phyloP scores from a whole-genome alignment of 2,888 invertebrate genomes.

The Ernsta delagoae region DNA sequence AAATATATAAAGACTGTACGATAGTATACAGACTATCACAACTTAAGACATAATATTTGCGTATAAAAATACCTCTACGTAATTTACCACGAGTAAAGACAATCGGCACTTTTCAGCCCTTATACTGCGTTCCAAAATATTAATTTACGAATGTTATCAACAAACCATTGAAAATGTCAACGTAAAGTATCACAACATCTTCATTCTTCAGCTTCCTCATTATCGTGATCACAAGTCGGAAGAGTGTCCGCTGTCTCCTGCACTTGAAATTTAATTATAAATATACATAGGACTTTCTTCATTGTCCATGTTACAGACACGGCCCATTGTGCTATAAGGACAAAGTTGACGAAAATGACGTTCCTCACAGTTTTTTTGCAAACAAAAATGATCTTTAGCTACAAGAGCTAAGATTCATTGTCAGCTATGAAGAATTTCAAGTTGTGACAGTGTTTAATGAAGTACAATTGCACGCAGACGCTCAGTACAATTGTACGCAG shows the following conservation, averaged over 20 bases:
- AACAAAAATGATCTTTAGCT: background rate
- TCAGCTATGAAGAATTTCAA: background rate
- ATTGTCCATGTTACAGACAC: constrained; percentile 29
- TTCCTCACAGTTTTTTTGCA: background rate
- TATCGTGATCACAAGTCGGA: constrained; percentile 4
- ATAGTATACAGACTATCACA: too few species aligned
- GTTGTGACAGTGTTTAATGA: background rate
- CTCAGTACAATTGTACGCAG: constrained; percentile 17
- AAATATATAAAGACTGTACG: background rate
- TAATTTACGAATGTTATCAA: background rate
- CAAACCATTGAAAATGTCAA: background rate
- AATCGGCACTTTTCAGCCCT: too few species aligned
- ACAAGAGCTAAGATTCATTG: background rate
- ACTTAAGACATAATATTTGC: too few species aligned
- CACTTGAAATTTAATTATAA: constrained; percentile 35
- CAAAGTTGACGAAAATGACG: constrained; percentile 5
- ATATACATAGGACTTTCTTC: constrained; percentile 29
- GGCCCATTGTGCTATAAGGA: constrained; percentile 28
- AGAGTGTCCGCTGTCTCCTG: constrained; percentile 20
- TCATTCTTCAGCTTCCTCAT: constrained; percentile 1
- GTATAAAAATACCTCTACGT: too few species aligned
- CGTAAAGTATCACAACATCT: background rate
- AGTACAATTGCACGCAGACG: background rate
- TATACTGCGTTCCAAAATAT: background rate
- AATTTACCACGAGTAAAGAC: too few species aligned